Evolutionary conservation across 2,113 vertebrate genomes (phyloP), one percentile per base, ranked within the genome.

Genomic region (Tenrec ecaudatus): DNA sequence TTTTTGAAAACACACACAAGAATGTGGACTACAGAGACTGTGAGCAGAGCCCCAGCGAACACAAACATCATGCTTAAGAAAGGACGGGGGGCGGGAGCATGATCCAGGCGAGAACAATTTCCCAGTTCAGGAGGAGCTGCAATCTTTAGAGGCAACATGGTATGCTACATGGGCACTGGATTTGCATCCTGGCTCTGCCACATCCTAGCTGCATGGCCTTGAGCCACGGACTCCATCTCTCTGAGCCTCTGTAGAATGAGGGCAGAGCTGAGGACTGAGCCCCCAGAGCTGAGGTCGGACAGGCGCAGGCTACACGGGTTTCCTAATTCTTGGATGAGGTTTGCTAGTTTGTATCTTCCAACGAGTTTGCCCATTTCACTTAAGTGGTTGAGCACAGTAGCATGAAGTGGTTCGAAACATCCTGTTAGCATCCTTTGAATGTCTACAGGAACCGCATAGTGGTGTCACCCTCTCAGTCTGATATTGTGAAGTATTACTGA

Each of bases 111-210:
- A 89, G 69, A 94, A 43, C 38, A 23, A 76, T n/a, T 73, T 92
- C 43, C 76, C 38, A n/a, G 47, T 10, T 36, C 57, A 73, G 75
- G 75, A 93, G 89, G 90, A 92, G 83, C 79, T 90, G 86, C 40
- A 22, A 62, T 81, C 88, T 86, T 83, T 33, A 81, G 88, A 95
- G 95, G 92, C 88, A 86, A 64, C n/a, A 3, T 47, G 90, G 93
- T 84, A 33, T 8, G 76, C 73, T 80, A 33, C 93, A 77, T 90
- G 92, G 93, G 53, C 88, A 29, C 89, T 82, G 82, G 68, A 20
- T 27, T 10, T 71, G 33, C 85, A 76, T 57, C 77, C 80, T 66
- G 57, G 66, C 19, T 94, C 73, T 36, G 64, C 66, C 38, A 2
- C 27, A 53, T 58, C 75, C 82, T 36, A 89, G 76, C 64, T 36